Conservation (phyloP, 2,113 vertebrate species). For the Urocitellus parryii region DNA sequence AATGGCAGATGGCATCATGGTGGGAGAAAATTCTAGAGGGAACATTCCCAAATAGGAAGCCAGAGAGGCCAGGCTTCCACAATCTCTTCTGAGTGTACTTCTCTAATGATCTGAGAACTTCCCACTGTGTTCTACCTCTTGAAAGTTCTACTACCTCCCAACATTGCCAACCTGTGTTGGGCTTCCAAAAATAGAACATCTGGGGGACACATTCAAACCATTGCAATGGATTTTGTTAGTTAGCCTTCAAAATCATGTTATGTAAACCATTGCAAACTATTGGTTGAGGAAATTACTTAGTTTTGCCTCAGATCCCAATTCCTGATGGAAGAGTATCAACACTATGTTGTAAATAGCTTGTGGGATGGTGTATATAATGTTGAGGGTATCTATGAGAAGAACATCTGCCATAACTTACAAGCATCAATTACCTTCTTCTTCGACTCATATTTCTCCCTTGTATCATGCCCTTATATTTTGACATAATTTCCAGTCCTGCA, state of each 20-base stretch:
- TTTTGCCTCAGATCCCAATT: background rate
- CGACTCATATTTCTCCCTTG: background rate
- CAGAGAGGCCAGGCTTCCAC: background rate
- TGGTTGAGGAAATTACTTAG: background rate
- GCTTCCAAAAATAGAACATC: too few relatives aligned
- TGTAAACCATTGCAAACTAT: background rate
- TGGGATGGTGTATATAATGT: background rate
- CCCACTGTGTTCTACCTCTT: background rate
- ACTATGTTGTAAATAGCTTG: rapidly evolving
- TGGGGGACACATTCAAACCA: background rate
- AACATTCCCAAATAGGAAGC: background rate
- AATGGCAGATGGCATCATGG: rapidly evolving
- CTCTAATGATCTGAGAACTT: background rate
- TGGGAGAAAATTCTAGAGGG: background rate
- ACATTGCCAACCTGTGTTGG: background rate
- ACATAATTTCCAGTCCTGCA: background rate
- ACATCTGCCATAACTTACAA: background rate
- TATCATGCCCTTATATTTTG: background rate
- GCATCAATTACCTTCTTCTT: background rate
- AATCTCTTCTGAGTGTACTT: background rate
- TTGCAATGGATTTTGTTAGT: background rate
- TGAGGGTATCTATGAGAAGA: background rate
- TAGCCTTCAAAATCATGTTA: background rate
- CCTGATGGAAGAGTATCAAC: background rate
- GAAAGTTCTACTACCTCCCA: background rate